A percentile compares a stretch with the other conserved stretches of the same genome.
These are phyloP conservation scores for Mimas tiliae DNA, from an alignment of 2,888 invertebrate genomes.

Conservation along the genomic window DNA sequence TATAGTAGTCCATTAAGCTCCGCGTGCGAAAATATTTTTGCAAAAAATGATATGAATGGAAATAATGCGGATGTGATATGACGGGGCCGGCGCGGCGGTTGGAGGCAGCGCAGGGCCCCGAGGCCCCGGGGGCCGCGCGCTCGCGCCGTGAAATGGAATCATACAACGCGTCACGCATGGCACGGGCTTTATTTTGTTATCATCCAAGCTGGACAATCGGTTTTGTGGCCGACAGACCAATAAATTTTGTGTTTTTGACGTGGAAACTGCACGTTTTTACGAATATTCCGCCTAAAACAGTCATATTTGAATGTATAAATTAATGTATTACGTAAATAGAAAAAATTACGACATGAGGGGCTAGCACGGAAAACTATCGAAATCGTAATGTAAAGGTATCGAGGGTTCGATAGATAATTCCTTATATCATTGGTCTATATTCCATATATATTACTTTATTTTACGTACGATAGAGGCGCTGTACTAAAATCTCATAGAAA, in stretches of 20 bases:
- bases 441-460: too few species aligned
- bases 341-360: background rate
- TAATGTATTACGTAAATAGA: background rate
- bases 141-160: constrained; percentile 42
- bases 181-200: constrained; percentile 18
- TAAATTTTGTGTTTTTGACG: constrained; percentile 32
- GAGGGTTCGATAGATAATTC: too few species aligned
- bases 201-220: constrained; percentile 19
- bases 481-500: too few species aligned
- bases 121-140: constrained; percentile 19
- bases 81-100: background rate
- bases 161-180: constrained; percentile 20
- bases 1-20: background rate
- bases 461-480: too few species aligned
- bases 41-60: background rate
- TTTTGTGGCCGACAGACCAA: constrained; percentile 34
- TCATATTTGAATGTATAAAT: background rate
- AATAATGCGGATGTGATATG: background rate
- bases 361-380: too few species aligned
- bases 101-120: background rate
- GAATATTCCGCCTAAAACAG: background rate
- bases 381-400: too few species aligned
- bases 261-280: constrained; percentile 1
- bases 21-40: background rate
- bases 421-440: too few species aligned